These are phyloP conservation scores for Nyctibius grandis DNA, from an alignment of 2,797 vertebrate genomes.

Conservation along the genomic window DNA sequence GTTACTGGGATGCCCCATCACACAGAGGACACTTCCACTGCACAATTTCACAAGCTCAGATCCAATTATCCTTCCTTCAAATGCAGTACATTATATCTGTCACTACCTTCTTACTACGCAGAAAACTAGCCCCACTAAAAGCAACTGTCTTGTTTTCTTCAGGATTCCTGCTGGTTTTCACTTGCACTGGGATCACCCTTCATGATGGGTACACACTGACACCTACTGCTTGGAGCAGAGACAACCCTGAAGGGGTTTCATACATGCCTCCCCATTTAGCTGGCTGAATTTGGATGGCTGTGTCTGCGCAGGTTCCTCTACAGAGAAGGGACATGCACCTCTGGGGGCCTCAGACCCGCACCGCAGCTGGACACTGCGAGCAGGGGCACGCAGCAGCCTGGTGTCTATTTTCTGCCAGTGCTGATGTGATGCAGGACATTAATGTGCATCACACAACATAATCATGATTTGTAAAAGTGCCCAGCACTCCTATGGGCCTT, in stretches of 20 bases:
- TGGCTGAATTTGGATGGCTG: not conserved
- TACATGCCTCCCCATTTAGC: fast-evolving
- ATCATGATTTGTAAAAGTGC: not conserved
- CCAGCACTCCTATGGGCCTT: not conserved
- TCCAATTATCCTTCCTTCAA: not conserved
- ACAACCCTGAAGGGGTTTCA: not conserved
- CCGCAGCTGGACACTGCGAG: fast-evolving
- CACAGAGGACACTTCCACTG: not conserved
- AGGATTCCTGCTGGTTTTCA: not conserved
- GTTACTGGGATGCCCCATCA: not conserved
- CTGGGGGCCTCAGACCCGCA: not conserved
- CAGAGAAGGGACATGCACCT: not conserved
- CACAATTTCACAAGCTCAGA: not conserved
- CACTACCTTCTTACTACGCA: not conserved
- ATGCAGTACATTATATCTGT: not conserved
- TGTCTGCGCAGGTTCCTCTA: not conserved
- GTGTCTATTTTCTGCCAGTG: not conserved
- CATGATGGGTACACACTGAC: slow-evolving; percentile 41
- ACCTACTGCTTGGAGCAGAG: slow-evolving; percentile 44
- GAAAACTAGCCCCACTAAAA: not conserved
- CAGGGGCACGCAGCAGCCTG: not conserved
- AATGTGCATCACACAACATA: fast-evolving
- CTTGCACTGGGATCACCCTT: not conserved
- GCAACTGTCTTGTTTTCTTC: not conserved
- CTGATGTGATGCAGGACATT: not conserved